Evolutionary conservation across 2,888 invertebrate genomes (phyloP).

Genomic region (Ceriagrion tenellum): DNA sequence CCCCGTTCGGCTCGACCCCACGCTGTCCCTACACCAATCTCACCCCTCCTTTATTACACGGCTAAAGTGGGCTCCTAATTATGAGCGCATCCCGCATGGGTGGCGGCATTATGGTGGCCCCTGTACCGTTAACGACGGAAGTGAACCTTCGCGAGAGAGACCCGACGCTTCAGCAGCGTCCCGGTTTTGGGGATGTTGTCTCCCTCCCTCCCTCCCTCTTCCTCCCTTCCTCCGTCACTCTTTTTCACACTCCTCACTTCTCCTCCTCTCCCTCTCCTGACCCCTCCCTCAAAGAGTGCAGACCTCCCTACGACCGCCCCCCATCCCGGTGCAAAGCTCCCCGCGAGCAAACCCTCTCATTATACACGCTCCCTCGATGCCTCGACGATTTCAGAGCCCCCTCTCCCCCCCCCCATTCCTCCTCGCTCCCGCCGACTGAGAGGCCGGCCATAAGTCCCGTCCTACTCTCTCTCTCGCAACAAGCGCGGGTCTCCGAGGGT

Average conservation of each 20-base stretch:
- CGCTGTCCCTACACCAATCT: not conserved
- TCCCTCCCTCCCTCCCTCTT: not conserved
- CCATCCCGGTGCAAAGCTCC: not conserved
- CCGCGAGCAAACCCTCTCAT: not conserved
- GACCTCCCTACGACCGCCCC: not conserved
- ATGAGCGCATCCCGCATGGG: slow-evolving; percentile 63
- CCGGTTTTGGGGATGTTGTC: slow-evolving; percentile 28
- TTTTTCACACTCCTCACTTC: not conserved
- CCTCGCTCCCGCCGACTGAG: not conserved
- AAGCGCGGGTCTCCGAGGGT: slow-evolving; percentile 46
- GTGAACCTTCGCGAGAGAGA: slow-evolving; percentile 59
- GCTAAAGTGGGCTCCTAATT: slow-evolving; percentile 60
- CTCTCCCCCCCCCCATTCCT: not conserved
- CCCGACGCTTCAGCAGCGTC: not conserved
- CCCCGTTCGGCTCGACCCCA: slow-evolving; percentile 7
- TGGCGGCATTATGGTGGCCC: slow-evolving; percentile 56
- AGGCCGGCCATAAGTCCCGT: slow-evolving; percentile 21
- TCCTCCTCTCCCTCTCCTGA: too few relatives aligned
- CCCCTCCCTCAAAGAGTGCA: not conserved
- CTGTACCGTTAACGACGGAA: slow-evolving; percentile 64
- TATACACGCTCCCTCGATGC: slow-evolving; percentile 22
- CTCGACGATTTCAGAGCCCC: not conserved
- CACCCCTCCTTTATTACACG: slow-evolving; percentile 45
- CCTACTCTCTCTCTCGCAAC: not conserved
- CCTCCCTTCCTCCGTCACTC: not conserved